phyloP scores from a whole-genome alignment of 2,113 vertebrate species.

The Chlamydotis undulata region DNA sequence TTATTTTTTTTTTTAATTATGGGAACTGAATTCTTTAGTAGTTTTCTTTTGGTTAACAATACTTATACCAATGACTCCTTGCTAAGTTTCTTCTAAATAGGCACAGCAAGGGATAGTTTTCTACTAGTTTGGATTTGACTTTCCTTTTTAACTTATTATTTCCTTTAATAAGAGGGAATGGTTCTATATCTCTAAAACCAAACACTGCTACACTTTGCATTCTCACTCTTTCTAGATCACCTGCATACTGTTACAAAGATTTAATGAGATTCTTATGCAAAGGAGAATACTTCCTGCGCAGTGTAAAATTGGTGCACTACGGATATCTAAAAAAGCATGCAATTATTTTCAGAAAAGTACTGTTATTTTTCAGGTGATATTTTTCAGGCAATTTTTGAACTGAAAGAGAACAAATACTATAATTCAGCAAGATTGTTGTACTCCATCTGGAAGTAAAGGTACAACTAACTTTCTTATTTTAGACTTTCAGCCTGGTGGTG shows the following conservation, averaged over 20 bases:
- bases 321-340: not conserved
- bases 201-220: not conserved
- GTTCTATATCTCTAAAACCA: not conserved
- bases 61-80: not conserved
- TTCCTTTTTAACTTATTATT: not conserved
- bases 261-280: not conserved
- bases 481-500: not conserved
- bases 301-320: not conserved
- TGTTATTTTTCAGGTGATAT: not conserved
- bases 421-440: conserved; percentile 17
- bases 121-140: not conserved
- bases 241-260: not conserved
- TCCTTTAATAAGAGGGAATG: not conserved
- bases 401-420: not conserved
- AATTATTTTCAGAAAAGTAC: not conserved
- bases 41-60: not conserved
- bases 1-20: not conserved
- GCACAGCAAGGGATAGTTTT: not conserved
- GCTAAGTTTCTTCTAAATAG: not conserved
- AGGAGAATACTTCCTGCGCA: not conserved
- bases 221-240: not conserved
- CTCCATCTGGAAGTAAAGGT: not conserved
- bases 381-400: not conserved
- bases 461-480: conserved; percentile 11
- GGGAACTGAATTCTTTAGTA: not conserved